Evolutionary conservation across 2,797 vertebrate genomes (phyloP), one percentile per base, ranked within the genome.

Genomic region (Chloroceryle amazona): DNA sequence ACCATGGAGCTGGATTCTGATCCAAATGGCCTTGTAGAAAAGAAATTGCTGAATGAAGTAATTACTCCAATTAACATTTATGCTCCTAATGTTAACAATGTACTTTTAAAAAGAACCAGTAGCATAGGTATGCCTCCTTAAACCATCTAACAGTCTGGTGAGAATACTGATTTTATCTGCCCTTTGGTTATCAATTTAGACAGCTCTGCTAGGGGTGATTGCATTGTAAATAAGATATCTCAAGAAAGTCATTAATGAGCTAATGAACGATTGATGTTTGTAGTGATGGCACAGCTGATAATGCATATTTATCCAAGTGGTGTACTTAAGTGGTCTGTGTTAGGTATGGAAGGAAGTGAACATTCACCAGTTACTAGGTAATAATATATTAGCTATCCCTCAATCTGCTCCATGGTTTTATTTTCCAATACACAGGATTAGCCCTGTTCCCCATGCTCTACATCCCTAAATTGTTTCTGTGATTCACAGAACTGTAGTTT

Each of bases 11-110:
- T 93, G 86, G 42, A 90, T 73, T 82, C 46, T 95, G 93, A 93
- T 97, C 95, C 96, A 97, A 98, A 96, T 95, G 76, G 90, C 88
- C 95, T 92, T 39, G 81, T 97, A 95, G 95, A 97, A 98, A 97
- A 92, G 92, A 98, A 96, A 96, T 63, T 81, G 72, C 88, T 95
- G 94, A 96, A 96, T 96, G 93, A 98, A 98, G 67, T 96, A 92
- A 97, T 97, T 97, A 95, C 67, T 92, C 61, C 97, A 97, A 97
- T 98, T 97, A 97, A 87, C 79, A 70, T 95, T 97, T 97, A 91
- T 96, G 61, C 92, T 92, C 72, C 76, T 86, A 44, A 46, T 95
- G 85, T 97, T 97, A 97, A 96, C 85, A 95, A 49, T 75, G 62
- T 93, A 82, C 86, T 95, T 88, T 87, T 67, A 76, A 90, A 80